Conservation (phyloP, 2,797 vertebrate genomes). For the Spinus pinus region DNA sequence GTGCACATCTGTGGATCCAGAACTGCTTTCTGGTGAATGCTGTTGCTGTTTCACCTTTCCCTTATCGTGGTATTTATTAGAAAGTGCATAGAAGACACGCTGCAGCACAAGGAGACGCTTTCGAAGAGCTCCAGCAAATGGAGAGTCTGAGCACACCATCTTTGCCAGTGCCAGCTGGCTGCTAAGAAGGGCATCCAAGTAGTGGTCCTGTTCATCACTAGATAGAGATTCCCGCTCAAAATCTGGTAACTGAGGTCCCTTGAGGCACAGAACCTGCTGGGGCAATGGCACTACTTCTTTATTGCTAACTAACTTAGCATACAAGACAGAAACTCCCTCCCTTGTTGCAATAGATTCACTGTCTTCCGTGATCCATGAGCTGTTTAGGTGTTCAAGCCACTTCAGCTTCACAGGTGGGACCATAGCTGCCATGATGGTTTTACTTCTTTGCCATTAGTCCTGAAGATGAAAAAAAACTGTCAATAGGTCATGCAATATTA, state of each 20-base stretch:
- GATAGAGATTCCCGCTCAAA: conserved; percentile 97
- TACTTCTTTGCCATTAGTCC: conserved; percentile 89
- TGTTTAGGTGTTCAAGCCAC: conserved; percentile 98
- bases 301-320: conserved; percentile 92
- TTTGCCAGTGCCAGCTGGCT: conserved; percentile 97
- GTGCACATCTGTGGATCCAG: conserved; percentile 87
- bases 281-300: conserved; percentile 95
- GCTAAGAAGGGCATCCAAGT: conserved; percentile 93
- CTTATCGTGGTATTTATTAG: conserved; percentile 97
- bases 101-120: conserved; percentile 94
- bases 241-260: conserved; percentile 96
- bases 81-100: conserved; percentile 96
- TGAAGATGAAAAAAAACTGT: conserved; percentile 27
- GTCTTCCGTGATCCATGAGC: conserved; percentile 98
- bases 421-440: conserved; percentile 91
- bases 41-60: conserved; percentile 96
- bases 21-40: conserved; percentile 91
- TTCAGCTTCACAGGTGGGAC: conserved; percentile 98
- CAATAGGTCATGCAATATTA: background rate
- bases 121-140: conserved; percentile 91
- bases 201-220: conserved; percentile 98
- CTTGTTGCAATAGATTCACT: conserved; percentile 96
- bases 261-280: conserved; percentile 96
- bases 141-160: conserved; percentile 97
- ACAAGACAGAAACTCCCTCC: conserved; percentile 91